These are phyloP conservation scores for Centropus unirufus DNA, from an alignment of 2,113 vertebrate genomes.

Conservation along the genomic window DNA sequence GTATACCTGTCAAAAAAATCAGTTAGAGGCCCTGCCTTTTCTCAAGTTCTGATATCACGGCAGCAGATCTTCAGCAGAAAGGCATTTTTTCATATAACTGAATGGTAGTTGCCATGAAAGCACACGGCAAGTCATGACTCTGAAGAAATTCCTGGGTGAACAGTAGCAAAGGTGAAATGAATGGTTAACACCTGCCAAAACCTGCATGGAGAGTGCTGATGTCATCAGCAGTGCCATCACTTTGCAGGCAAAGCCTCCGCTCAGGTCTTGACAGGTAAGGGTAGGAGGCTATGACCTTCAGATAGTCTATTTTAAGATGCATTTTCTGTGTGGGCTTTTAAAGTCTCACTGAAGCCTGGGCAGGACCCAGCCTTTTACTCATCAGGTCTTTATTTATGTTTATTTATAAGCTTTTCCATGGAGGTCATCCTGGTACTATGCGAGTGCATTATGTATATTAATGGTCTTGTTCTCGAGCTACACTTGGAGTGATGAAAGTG, in stretches of 20 bases:
- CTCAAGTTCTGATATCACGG: constrained; percentile 37
- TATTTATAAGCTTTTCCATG: constrained; percentile 69
- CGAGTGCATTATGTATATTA: constrained; percentile 62
- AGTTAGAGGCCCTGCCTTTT: constrained; percentile 53
- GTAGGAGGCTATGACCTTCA: constrained; percentile 63
- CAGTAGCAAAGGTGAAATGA: constrained; percentile 67
- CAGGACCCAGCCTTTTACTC: constrained; percentile 59
- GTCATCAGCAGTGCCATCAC: constrained; percentile 67
- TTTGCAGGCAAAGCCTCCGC: constrained; percentile 36
- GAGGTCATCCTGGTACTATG: constrained; percentile 35
- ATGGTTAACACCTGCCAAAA: constrained; percentile 66
- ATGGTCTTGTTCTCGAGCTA: constrained; percentile 58
- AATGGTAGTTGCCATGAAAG: constrained; percentile 52
- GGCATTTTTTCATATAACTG: constrained; percentile 42
- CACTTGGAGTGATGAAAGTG: constrained; percentile 36
- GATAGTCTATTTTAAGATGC: constrained; percentile 68
- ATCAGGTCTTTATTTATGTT: constrained; percentile 66
- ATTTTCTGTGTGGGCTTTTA: constrained; percentile 57
- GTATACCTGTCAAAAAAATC: constrained; percentile 73
- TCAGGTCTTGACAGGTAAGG: constrained; percentile 66
- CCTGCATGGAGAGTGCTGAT: constrained; percentile 67
- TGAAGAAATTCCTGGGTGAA: constrained; percentile 72
- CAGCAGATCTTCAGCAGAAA: constrained; percentile 48
- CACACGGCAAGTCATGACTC: constrained; percentile 64
- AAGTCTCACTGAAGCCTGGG: constrained; percentile 57